These are phyloP conservation scores for Augochlorella aurata DNA, from an alignment of 2,888 invertebrate genomes.

Conservation along the genomic window DNA sequence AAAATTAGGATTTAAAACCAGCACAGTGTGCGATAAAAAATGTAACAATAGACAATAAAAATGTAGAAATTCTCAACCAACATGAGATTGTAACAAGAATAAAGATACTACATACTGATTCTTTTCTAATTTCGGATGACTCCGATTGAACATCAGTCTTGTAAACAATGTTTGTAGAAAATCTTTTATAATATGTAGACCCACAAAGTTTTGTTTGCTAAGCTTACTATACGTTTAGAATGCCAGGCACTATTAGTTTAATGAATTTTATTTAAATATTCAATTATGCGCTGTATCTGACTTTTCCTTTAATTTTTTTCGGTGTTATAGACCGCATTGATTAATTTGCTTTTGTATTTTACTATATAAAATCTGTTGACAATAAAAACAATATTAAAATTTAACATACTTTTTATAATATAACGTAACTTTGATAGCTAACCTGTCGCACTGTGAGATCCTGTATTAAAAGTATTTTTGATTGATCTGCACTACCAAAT, in stretches of 20 bases:
- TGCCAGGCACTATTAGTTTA: constrained; percentile 36
- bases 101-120: constrained; percentile 31
- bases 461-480: constrained; percentile 84
- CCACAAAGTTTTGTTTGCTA: constrained; percentile 35
- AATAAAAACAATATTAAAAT: constrained; percentile 1
- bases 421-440: constrained; percentile 15
- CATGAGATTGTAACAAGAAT: constrained; percentile 21
- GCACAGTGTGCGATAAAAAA: constrained; percentile 6
- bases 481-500: constrained; percentile 86
- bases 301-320: constrained; percentile 1
- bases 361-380: constrained; percentile 67
- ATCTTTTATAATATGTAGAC: constrained; percentile 35
- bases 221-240: constrained; percentile 43
- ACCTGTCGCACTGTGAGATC: constrained; percentile 79
- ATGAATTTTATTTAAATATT: constrained; percentile 17
- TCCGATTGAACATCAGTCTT: constrained; percentile 60
- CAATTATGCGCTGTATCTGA: constrained; percentile 18
- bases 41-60: background rate
- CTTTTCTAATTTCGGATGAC: constrained; percentile 20
- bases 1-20: constrained; percentile 20
- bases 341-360: constrained; percentile 76
- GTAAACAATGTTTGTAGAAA: constrained; percentile 51
- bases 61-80: constrained; percentile 16
- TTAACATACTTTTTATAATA: background rate
- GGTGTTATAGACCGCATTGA: constrained; percentile 64